Percentiles rank a stretch among this genome's conserved stretches.
These are phyloP conservation scores for Phrynocephalus vlangalii DNA, from an alignment of 2,797 vertebrate genomes.

Conservation along the genomic window DNA sequence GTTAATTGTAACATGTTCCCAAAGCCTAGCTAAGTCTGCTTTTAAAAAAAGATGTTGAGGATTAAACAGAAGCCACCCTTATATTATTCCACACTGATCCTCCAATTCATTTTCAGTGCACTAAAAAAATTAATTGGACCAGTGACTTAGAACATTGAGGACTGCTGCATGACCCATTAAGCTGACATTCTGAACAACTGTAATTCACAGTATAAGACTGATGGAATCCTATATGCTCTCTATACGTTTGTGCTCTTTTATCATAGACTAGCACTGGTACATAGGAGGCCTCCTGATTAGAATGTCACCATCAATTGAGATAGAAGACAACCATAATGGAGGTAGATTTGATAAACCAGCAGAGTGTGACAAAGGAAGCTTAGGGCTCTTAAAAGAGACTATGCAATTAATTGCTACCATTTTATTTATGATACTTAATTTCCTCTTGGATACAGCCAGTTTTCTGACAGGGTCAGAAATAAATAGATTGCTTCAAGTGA, in stretches of 20 bases:
- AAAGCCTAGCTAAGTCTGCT: slow-evolving; percentile 47
- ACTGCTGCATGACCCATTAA: slow-evolving; percentile 81
- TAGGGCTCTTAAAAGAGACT: slow-evolving; percentile 61
- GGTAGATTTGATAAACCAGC: slow-evolving; percentile 72
- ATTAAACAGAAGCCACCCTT: slow-evolving; percentile 35
- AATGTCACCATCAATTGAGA: slow-evolving; percentile 74
- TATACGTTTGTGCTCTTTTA: slow-evolving; percentile 68
- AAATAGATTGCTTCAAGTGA: slow-evolving; percentile 77
- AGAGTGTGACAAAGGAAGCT: slow-evolving; percentile 62
- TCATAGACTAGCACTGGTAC: slow-evolving; percentile 52
- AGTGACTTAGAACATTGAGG: slow-evolving; percentile 72
- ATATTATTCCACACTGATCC: slow-evolving; percentile 46
- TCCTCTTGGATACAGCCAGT: slow-evolving; percentile 73
- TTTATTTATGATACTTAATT: slow-evolving; percentile 75
- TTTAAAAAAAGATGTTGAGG: slow-evolving; percentile 54
- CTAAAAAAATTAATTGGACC: slow-evolving; percentile 74
- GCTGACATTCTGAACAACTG: slow-evolving; percentile 77
- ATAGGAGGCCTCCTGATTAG: slow-evolving; percentile 59
- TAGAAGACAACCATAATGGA: slow-evolving; percentile 74
- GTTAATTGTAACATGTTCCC: slow-evolving; percentile 42
- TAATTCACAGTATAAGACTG: slow-evolving; percentile 68
- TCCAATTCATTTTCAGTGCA: slow-evolving; percentile 68
- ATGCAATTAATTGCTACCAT: slow-evolving; percentile 73
- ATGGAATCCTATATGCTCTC: slow-evolving; percentile 73
- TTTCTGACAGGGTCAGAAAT: slow-evolving; percentile 67